Base-by-base conservation (phyloP, 2,888 invertebrate species). In the Ichneumon xanthorius region DNA sequence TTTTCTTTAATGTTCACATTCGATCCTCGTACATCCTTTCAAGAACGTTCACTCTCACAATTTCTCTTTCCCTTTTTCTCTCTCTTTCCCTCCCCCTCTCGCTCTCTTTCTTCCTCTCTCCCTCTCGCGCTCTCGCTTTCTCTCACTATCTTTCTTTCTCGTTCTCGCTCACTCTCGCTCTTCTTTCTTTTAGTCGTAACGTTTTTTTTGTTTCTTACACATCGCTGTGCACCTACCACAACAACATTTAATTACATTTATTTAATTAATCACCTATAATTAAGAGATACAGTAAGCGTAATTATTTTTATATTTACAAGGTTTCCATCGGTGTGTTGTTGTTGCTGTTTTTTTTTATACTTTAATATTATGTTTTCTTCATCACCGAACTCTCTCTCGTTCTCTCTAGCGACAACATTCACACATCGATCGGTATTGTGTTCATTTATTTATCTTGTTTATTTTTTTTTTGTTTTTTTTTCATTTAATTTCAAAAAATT, bases 261-360 rank as follows among this genome's bases (percentile, higher is more conserved):
- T 92, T 93, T 91, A 92, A 92, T 93, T 93, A 93, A 92, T 93
- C 92, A 93, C 91, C 93, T 93, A 93, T 92, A 92, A 92, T 90
- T 93, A 93, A 93, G 93, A 93, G 93, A 93, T 93, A 93, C 92
- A 93, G 89, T 93, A 93, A 93, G 93, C 93, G 93, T 93, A 93
- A 93, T 93, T 93, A 93, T 93, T 92, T 93, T 92, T 93, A 86
- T 88, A 88, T 88, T 87, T 87, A 87, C 88, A 88, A 88, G 82
- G 73, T 86, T 86, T 76, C 76, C 78, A 80, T 80, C 76, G 71
- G 79, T 68, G 80, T 73, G 50, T 81, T 55, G 48, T 76, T 63
- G 61, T 30, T 76, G 19, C 37, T 82, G 37, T 77, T 82, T 68
- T 71, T 71, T 71, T 71, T 81, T 58, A 80, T 75, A 73, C 76